Conservation (phyloP, 2,113 vertebrate species). For the Sorex araneus region DNA sequence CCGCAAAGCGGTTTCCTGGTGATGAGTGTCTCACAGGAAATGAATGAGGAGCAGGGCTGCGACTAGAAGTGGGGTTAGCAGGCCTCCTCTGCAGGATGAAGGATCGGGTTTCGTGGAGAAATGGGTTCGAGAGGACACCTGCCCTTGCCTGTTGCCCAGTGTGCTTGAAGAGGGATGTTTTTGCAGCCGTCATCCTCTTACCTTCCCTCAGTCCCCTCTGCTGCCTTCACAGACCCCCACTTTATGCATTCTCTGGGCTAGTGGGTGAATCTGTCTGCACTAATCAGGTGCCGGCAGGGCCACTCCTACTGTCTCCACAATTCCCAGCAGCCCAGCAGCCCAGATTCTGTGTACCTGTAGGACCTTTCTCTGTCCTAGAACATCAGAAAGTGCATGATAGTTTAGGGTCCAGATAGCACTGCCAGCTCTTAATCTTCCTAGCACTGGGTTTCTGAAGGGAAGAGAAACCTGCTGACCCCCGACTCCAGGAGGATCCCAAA, state of each 20-base stretch:
- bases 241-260: conserved; percentile 50
- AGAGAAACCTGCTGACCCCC: not conserved
- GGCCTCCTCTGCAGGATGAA: conserved; percentile 11
- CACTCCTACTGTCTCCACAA: not conserved
- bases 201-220: conserved; percentile 34
- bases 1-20: conserved; percentile 43
- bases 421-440: not conserved
- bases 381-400: not conserved
- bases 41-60: conserved; percentile 27
- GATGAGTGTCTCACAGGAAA: not conserved
- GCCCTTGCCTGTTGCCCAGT: conserved; percentile 77
- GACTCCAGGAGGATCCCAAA: not conserved
- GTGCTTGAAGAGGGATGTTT: conserved; percentile 81
- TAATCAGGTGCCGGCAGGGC: conserved; percentile 55
- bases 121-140: conserved; percentile 81
- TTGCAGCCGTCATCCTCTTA: conserved; percentile 75
- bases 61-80: conserved; percentile 74
- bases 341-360: not conserved
- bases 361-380: not conserved
- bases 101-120: conserved; percentile 79
- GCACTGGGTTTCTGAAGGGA: conserved; percentile 11
- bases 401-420: not conserved
- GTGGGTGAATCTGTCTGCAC: conserved; percentile 61
- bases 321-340: not conserved
- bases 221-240: not conserved